Evolutionary conservation across 2,797 vertebrate species (phyloP), one percentile per base, ranked within the genome.

Genomic region (Dermochelys coriacea): DNA sequence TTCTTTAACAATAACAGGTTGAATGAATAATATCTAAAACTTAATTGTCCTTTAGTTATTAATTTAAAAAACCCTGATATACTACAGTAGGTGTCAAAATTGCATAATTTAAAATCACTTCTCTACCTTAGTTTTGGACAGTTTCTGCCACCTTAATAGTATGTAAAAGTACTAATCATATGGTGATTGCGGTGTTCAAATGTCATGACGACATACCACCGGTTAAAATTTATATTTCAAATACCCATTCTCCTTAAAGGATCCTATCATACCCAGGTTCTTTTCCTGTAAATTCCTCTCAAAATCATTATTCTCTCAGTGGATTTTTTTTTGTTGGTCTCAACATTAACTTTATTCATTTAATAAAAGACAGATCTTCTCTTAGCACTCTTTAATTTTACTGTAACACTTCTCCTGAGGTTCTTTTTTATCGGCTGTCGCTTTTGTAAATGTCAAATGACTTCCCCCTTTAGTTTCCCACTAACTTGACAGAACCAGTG

Each of bases 251-350:
- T 93, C 88, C 34, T 54, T 92, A 79, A 88, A 91, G 84, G 52
- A 75, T 83, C 89, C 87, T 47, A 23, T 87, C 80, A 12, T 92
- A 37, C 91, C 89, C 83, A 57, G 86, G 12, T 94, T 95, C 54
- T 23, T 85, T 92, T 51, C 3, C 61, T 68, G 18, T 5, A 9
- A 49, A 93, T 47, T 85, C 57, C 83, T 78, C 84, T 87, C 59
- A 80, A 82, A 80, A 80, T 90, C 45, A 47, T 41, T 19, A 31
- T 85, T 88, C 45, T 84, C 21, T 87, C 57, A 11, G 82, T 90
- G 51, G 82, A 88, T 92, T 92, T 21, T 86, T 21, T 86, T 91
- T 23, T 3, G 0, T 19, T 93, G 87, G 29, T 90, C 34, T 34
- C 34, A 4, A 15, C 31, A 6, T n/a, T 68, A 34, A 34, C 34